Evolutionary conservation across 1,140 invertebrate species (phyloP).

Genomic region (Macrocentrus cingulum): DNA sequence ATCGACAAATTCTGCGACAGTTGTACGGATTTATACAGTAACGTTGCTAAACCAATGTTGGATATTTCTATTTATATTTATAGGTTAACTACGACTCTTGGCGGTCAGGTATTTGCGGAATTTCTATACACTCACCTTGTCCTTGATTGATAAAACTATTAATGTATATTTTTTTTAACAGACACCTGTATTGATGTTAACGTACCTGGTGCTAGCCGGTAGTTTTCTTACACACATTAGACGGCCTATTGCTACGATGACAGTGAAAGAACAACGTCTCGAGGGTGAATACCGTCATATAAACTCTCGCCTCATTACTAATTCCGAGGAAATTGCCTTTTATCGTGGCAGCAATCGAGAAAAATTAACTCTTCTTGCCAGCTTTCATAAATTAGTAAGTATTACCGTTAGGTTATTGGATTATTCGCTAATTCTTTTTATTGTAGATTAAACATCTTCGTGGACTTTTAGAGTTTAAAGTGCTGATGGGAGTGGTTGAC

Average conservation of each 20-base stretch:
- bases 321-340: constrained; percentile 97
- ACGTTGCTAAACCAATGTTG: constrained; percentile 93
- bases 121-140: neutral
- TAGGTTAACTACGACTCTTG: constrained; percentile 82
- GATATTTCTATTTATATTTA: constrained; percentile 95
- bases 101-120: constrained; percentile 65
- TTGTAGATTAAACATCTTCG: constrained; percentile 74
- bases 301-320: constrained; percentile 93
- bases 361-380: constrained; percentile 81
- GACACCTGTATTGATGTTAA: constrained; percentile 84
- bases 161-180: constrained; percentile 48
- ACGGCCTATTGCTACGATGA: constrained; percentile 84
- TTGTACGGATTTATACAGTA: constrained; percentile 93
- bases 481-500: constrained; percentile 91
- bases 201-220: constrained; percentile 84
- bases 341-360: constrained; percentile 92
- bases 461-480: constrained; percentile 88
- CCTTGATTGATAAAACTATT: neutral
- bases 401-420: constrained; percentile 11
- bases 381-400: constrained; percentile 86
- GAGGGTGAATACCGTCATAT: constrained; percentile 98
- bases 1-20: constrained; percentile 97
- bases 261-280: constrained; percentile 90
- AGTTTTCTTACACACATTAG: constrained; percentile 77
- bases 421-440: constrained; percentile 7